A percentile compares a stretch with the other conserved stretches of the same genome.
Conservation (phyloP, 2,888 invertebrate genomes). For the Argyresthia goedartella region DNA sequence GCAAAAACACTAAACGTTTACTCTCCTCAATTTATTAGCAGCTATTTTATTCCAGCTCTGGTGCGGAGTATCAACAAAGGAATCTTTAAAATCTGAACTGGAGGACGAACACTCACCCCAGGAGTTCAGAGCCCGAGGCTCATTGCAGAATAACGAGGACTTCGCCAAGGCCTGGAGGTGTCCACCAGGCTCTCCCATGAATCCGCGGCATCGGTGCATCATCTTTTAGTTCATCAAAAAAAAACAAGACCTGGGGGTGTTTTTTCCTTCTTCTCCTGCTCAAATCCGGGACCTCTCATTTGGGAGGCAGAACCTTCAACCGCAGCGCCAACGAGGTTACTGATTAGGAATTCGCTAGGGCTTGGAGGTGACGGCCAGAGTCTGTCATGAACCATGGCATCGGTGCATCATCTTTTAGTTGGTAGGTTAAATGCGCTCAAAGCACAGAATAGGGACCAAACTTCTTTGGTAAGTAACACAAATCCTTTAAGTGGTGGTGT, state of each 20-base stretch:
- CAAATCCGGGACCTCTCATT: too few relatives aligned
- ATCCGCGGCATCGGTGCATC: constrained; percentile 60
- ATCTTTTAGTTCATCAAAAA: constrained; percentile 29
- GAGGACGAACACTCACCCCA: constrained; percentile 83
- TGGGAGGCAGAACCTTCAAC: too few relatives aligned
- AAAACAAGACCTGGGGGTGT: neutral
- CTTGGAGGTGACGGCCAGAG: constrained; percentile 67
- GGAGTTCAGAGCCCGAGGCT: constrained; percentile 75
- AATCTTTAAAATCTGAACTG: constrained; percentile 74
- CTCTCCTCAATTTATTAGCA: neutral
- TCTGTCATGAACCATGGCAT: constrained; percentile 69
- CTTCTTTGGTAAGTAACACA: too few relatives aligned
- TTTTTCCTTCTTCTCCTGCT: neutral
- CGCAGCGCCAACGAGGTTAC: too few relatives aligned
- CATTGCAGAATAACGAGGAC: constrained; percentile 79
- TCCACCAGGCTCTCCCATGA: constrained; percentile 63
- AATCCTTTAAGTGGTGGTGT: too few relatives aligned
- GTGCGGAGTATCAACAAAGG: constrained; percentile 82
- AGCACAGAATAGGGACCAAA: too few relatives aligned
- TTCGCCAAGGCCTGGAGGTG: constrained; percentile 76
- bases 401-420: constrained; percentile 52
- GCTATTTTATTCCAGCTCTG: constrained; percentile 73
- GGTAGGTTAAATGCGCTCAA: too few relatives aligned
- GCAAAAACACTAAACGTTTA: neutral
- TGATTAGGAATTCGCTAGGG: constrained; percentile 78